Evolutionary conservation across 2,113 vertebrate species (phyloP).

Genomic region (Gopherus flavomarginatus): DNA sequence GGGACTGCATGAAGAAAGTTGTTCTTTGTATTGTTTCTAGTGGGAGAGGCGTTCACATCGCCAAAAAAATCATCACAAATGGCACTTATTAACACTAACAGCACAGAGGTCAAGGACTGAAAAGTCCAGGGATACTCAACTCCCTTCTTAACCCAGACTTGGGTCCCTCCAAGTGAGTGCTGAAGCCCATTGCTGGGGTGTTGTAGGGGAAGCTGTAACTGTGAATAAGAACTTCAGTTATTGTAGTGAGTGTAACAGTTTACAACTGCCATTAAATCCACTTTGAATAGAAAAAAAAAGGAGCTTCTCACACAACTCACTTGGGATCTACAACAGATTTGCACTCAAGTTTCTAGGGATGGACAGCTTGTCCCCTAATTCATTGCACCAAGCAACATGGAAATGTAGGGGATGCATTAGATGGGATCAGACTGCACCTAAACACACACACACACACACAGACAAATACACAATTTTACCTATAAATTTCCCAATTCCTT

Average conservation of each 20-base stretch:
- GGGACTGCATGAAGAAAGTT: background rate
- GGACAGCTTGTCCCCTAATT: background rate
- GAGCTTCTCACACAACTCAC: background rate
- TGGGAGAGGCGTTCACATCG: background rate
- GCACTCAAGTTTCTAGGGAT: background rate
- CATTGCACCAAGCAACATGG: background rate
- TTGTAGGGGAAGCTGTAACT: background rate
- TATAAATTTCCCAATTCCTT: constrained; percentile 92
- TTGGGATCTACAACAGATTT: background rate
- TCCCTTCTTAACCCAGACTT: background rate
- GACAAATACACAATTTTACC: too few species aligned
- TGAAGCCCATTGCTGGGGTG: background rate
- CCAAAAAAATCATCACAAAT: background rate
- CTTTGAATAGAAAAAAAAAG: background rate
- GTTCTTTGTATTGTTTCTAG: background rate
- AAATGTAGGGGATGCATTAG: background rate
- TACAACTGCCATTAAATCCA: background rate
- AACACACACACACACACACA: background rate
- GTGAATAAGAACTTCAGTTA: background rate
- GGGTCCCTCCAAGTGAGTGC: background rate
- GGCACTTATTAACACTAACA: background rate
- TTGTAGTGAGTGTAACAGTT: background rate
- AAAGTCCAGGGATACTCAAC: background rate
- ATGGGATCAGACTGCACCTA: background rate
- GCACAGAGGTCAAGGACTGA: background rate